Conservation (phyloP, 2,113 vertebrate species). For the Xyliphius kryptos region DNA sequence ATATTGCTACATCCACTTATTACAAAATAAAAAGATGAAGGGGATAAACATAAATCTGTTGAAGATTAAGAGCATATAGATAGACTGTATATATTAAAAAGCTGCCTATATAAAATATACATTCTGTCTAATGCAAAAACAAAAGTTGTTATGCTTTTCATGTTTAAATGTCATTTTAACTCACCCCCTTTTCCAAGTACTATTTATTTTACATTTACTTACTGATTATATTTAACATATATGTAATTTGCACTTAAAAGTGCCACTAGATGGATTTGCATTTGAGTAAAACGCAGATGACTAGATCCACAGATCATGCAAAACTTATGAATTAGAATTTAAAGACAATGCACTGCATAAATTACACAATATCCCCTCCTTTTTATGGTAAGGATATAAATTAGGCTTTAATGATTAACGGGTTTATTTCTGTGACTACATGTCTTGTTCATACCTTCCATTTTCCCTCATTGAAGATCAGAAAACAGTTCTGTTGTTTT, state of each 20-base stretch:
- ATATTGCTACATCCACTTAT: too few species aligned
- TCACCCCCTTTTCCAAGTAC: too few species aligned
- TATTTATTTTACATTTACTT: too few species aligned
- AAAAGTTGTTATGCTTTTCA: too few species aligned
- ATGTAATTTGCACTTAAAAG: neutral
- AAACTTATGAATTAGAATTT: constrained; percentile 37
- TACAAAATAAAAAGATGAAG: too few species aligned
- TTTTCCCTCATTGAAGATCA: constrained; percentile 18
- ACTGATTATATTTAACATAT: neutral
- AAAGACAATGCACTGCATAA: constrained; percentile 8
- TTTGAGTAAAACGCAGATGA: neutral
- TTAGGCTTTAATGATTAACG: constrained; percentile 28
- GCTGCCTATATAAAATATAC: too few species aligned
- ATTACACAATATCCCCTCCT: constrained; percentile 21
- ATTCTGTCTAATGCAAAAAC: neutral
- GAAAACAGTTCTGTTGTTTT: constrained; percentile 4
- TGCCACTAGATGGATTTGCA: constrained; percentile 26
- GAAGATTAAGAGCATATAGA: too few species aligned
- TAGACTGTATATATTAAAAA: too few species aligned
- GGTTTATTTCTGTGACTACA: constrained; percentile 27
- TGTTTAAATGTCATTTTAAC: too few species aligned
- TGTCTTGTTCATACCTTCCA: constrained; percentile 13
- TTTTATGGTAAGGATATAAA: constrained; percentile 32
- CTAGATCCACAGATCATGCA: constrained; percentile 24
- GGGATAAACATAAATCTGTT: too few species aligned